Conservation (phyloP, 2,797 vertebrate genomes). For the Premnoplex brunnescens region DNA sequence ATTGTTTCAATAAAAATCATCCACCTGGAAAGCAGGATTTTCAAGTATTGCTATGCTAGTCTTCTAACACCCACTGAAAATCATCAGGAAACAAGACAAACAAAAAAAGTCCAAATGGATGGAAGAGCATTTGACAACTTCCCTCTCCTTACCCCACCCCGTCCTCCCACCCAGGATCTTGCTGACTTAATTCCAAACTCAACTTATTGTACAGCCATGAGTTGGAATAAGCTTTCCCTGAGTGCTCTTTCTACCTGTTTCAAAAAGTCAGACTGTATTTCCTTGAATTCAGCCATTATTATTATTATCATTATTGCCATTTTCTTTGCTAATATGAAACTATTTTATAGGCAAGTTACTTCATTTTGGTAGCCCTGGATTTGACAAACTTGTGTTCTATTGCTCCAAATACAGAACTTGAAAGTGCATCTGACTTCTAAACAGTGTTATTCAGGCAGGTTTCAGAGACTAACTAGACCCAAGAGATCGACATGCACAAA, state of each 20-base stretch:
- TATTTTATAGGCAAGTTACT: not conserved
- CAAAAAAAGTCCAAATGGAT: not conserved
- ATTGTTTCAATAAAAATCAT: slow-evolving; percentile 20
- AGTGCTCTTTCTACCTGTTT: slow-evolving; percentile 54
- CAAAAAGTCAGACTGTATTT: slow-evolving; percentile 59
- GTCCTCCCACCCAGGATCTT: not conserved
- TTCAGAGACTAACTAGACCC: slow-evolving; percentile 12
- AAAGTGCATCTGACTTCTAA: slow-evolving; percentile 50
- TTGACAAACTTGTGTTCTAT: slow-evolving; percentile 18
- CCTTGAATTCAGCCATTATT: slow-evolving; percentile 38
- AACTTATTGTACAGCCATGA: slow-evolving; percentile 18
- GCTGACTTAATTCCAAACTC: slow-evolving; percentile 54
- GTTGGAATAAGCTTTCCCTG: slow-evolving; percentile 67
- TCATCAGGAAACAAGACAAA: slow-evolving; percentile 28
- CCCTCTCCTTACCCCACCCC: not conserved
- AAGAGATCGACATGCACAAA: not conserved
- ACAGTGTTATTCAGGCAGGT: slow-evolving; percentile 26
- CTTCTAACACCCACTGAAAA: slow-evolving; percentile 30
- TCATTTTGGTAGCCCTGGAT: slow-evolving; percentile 7
- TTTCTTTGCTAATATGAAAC: slow-evolving; percentile 25
- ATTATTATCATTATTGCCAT: slow-evolving; percentile 66
- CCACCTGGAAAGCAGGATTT: not conserved
- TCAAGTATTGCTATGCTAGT: slow-evolving; percentile 49
- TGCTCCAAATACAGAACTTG: slow-evolving; percentile 35
- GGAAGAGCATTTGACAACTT: slow-evolving; percentile 14